A percentile compares a stretch with the other conserved stretches of the same genome.
These are phyloP conservation scores for Drosophila ficusphila DNA, from an alignment of 1,140 invertebrate genomes.

Conservation along the genomic window DNA sequence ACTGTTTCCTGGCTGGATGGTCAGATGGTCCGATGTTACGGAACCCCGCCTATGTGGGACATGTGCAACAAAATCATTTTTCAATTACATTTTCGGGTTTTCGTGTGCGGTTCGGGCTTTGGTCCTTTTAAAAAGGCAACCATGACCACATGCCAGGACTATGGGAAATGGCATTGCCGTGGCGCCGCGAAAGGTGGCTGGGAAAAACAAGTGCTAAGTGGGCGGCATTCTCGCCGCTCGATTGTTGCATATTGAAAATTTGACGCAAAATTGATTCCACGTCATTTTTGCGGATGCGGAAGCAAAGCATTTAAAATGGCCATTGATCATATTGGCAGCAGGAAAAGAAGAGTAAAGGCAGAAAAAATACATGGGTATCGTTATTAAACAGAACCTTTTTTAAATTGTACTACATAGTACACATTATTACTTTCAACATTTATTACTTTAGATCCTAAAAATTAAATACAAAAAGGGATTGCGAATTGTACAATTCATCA, in stretches of 20 bases:
- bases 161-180: no score
- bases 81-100: conserved; percentile 80
- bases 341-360: not conserved
- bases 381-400: no score
- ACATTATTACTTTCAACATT: no score
- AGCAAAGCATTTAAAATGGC: conserved; percentile 25
- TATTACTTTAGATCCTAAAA: no score
- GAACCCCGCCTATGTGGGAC: conserved; percentile 26
- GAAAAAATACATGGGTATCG: no score
- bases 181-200: no score
- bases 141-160: conserved; percentile 33
- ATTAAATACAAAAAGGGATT: no score
- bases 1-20: no score
- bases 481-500: no score
- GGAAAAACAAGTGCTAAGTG: conserved; percentile 14
- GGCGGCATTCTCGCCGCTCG: not conserved
- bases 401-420: no score
- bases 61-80: conserved; percentile 79
- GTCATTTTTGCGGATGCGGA: conserved; percentile 63
- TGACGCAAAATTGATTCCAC: conserved; percentile 76
- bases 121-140: conserved; percentile 51
- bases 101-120: conserved; percentile 48
- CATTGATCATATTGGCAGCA: conserved; percentile 37
- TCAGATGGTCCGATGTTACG: no score
- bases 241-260: conserved; percentile 54